Evolutionary conservation across 1,140 invertebrate species (phyloP), one percentile per base, ranked within the genome.

Genomic region (Pseudomyrmex gracilis): DNA sequence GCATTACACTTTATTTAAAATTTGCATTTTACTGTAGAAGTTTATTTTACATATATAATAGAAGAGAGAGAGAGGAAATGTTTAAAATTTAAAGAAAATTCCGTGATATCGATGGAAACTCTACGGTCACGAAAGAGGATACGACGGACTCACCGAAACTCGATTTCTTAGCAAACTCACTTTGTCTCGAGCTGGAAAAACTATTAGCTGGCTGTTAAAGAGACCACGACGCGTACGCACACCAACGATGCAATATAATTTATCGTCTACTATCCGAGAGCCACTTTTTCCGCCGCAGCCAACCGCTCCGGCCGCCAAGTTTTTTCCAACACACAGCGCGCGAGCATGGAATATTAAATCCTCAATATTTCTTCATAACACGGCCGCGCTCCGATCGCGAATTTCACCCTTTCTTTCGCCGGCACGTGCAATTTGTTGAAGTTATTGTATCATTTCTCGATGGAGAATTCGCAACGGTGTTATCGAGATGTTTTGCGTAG

Each of bases 151-250:
- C 17, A 17, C 8, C 61, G 51, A 49, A 70, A 73, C 67, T 85
- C 63, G 53, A 85, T 85, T 85, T 82, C 77, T 85, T 82, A 70
- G 24, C 47, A 66, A 68, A 77, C 53, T 47, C 67, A 63, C 68
- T 77, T 66, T 80, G 53, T 80, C 55, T 57, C 53, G 53, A 71
- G 53, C 76, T 63, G 73, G 57, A 76, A 76, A 88, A 88, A 74
- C 85, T 85, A 89, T 89, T 89, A 87, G 82, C 82, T 85, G 70
- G 73, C 68, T 84, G 85, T 89, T 87, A 89, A 85, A 85, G 87
- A 63, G 74, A 60, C 73, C 73, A 49, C 73, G 51, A 20, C 43
- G 24, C 51, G 73, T 58, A 60, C 83, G 73, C 64, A 55, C 83
- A 58, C 74, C 58, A 53, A 73, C 55, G 74, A 49, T 24, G 66